Evolutionary conservation across 1,140 invertebrate species (phyloP), one percentile per base, ranked within the genome.

Genomic region (Vanessa atalanta): DNA sequence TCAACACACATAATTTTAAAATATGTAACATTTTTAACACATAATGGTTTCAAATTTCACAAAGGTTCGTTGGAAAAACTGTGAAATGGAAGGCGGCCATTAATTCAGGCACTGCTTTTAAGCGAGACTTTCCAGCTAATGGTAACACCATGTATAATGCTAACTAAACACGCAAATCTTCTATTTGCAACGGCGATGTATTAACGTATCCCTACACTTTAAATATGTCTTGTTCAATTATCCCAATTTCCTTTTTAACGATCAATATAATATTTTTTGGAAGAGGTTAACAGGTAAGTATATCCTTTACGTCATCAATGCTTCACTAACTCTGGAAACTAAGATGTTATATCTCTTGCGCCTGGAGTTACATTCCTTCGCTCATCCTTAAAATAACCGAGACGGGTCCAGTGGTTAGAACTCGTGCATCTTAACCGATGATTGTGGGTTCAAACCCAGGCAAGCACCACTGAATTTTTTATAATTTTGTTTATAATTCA

Each of bases 41-140:
- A n/a, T 61, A 23, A 20, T 16, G n/a, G 51, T 53, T 53, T 11
- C 8, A 31, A 37, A 61, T 61, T 61, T 61, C 11, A 26, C 57
- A 61, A 61, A 55, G n/a, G 48, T 51, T 51, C 13, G 48, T 6
- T 15, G n/a, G 48, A 55, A 55, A 37, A 61, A 61, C 23, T 61
- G 57, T 61, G 31, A 61, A 61, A 31, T 61, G 55, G n/a, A 47
- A 61, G 67, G 67, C 2, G n/a, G 13, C 51, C 51, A 76, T 72
- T 76, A 76, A 76, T 60, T 50, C 70, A 61, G 61, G 65, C 69
- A 64, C 65, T 64, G 73, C 73, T 66, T 75, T 75, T 55, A 70
- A 72, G 43, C 66, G 50, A 72, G 70, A 76, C 74, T 72, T 57
- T 55, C 68, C 47, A 47, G 70, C 70, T 76, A 76, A 76, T 76